Percentiles rank a stretch among this genome's conserved stretches.
phyloP scores from a whole-genome alignment of 2,797 vertebrate species.

The Sphenodon punctatus region DNA sequence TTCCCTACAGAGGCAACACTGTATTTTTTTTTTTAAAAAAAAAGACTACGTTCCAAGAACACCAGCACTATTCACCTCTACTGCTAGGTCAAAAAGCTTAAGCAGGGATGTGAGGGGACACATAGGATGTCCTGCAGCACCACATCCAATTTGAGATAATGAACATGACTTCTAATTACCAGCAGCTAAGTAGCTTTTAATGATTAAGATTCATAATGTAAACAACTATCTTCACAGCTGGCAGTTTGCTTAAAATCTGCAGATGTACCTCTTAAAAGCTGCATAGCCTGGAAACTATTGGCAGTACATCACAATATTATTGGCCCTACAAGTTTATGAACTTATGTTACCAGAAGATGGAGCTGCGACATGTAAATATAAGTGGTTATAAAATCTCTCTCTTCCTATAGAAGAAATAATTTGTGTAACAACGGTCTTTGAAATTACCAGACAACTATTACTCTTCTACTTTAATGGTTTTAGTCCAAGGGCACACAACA shows the following conservation, averaged over 20 bases:
- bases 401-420: background rate
- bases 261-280: slow-evolving; percentile 6
- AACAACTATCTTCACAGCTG: slow-evolving; percentile 34
- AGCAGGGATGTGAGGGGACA: background rate
- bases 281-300: background rate
- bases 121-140: slow-evolving; percentile 18
- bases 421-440: background rate
- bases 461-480: background rate
- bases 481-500: slow-evolving; percentile 7
- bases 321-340: background rate
- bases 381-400: too few relatives aligned
- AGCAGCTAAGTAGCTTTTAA: slow-evolving; percentile 31
- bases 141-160: background rate
- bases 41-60: background rate
- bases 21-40: too few relatives aligned
- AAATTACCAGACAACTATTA: background rate
- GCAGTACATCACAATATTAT: background rate
- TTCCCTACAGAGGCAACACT: background rate
- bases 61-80: background rate
- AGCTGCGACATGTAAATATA: too few relatives aligned
- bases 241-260: slow-evolving; percentile 24
- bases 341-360: too few relatives aligned
- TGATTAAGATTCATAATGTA: slow-evolving; percentile 2
- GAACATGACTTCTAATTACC: slow-evolving; percentile 15
- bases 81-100: background rate